Conservation (phyloP, 2,797 vertebrate species). For the Poeciliopsis paucimaculata region DNA sequence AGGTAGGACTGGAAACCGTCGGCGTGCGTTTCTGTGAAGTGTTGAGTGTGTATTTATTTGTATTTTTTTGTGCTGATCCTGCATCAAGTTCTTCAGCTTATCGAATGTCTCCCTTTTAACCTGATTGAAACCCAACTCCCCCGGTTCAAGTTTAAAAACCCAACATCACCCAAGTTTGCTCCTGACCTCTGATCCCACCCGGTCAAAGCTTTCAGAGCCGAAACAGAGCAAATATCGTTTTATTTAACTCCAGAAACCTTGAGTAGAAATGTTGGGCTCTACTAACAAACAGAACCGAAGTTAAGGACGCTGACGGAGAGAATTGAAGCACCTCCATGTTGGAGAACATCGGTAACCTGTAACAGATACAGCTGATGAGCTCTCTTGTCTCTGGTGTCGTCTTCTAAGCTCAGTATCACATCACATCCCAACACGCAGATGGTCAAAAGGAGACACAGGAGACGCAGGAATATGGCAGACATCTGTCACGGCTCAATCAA, state of each 20-base stretch:
- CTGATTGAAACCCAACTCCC: slow-evolving; percentile 59
- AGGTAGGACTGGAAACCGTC: slow-evolving; percentile 67
- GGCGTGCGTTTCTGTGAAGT: neutral
- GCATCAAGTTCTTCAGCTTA: slow-evolving; percentile 54
- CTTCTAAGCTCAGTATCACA: slow-evolving; percentile 51
- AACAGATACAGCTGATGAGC: slow-evolving; percentile 66
- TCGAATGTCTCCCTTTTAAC: slow-evolving; percentile 46
- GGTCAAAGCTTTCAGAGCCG: neutral
- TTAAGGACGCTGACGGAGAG: slow-evolving; percentile 42
- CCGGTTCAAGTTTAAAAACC: slow-evolving; percentile 49
- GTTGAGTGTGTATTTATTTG: slow-evolving; percentile 1
- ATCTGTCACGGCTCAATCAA: slow-evolving; percentile 41
- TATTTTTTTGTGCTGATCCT: slow-evolving; percentile 10
- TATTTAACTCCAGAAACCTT: slow-evolving; percentile 23
- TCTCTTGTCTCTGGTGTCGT: slow-evolving; percentile 40
- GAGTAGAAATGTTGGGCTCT: neutral
- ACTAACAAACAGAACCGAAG: slow-evolving; percentile 4
- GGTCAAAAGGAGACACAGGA: slow-evolving; percentile 42
- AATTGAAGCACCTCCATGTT: slow-evolving; percentile 65
- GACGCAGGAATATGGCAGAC: slow-evolving; percentile 29
- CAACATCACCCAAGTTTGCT: neutral
- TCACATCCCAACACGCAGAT: slow-evolving; percentile 54
- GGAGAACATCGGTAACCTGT: slow-evolving; percentile 70
- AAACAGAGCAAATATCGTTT: neutral
- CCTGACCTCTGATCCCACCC: slow-evolving; percentile 17